Conservation (phyloP, 2,888 invertebrate genomes). For the Eupelmus urozonus region DNA sequence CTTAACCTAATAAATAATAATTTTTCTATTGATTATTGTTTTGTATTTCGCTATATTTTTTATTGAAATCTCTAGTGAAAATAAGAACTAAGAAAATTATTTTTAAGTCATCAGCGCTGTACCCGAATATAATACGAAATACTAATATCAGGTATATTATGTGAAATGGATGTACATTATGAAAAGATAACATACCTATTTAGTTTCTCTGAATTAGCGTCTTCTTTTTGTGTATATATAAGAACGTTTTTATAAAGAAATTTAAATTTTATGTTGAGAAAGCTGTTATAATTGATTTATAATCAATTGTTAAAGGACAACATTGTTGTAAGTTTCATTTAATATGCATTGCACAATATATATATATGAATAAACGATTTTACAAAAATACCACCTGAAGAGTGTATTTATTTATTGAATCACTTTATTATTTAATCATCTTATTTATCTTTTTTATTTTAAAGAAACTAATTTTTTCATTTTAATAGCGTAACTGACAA, state of each 20-base stretch:
- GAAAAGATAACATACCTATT: background rate
- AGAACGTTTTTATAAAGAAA: background rate
- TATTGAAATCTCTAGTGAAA: background rate
- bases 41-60: background rate
- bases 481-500: no score
- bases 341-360: slow-evolving; percentile 36
- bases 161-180: slow-evolving; percentile 35
- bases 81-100: background rate
- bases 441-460: background rate
- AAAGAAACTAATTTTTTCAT: no score
- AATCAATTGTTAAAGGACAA: background rate
- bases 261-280: slow-evolving; percentile 4
- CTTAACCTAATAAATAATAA: background rate
- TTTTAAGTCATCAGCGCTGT: slow-evolving; percentile 7
- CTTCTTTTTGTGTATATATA: background rate
- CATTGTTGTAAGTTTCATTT: slow-evolving; percentile 22
- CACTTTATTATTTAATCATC: background rate
- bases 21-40: background rate
- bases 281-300: slow-evolving; percentile 21
- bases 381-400: slow-evolving; percentile 24
- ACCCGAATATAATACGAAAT: slow-evolving; percentile 23
- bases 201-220: background rate
- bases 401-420: background rate
- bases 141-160: slow-evolving; percentile 15
- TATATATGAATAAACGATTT: slow-evolving; percentile 43